Conservation (phyloP, 2,888 invertebrate species). For the Zygothrica quintamaculata region DNA sequence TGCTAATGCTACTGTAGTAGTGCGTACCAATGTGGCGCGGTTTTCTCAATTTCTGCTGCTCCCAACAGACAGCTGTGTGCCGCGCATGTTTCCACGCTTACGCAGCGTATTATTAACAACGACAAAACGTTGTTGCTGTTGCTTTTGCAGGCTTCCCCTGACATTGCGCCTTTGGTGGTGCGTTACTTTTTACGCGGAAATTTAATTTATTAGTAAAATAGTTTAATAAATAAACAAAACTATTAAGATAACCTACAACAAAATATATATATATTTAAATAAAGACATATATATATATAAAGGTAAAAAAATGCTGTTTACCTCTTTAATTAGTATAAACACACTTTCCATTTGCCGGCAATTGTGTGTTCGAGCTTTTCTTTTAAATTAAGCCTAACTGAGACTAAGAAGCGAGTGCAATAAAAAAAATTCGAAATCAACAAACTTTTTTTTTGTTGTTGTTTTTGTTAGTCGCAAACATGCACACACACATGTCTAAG, state of each 20-base stretch:
- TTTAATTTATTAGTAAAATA: constrained; percentile 16
- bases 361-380: constrained; percentile 4
- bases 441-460: constrained; percentile 1
- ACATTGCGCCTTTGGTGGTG: constrained; percentile 8
- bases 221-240: constrained; percentile 4
- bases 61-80: constrained; percentile 66
- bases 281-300: no score
- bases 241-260: not conserved
- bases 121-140: constrained; percentile 5
- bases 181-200: constrained; percentile 44
- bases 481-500: not conserved
- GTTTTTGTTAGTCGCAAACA: not conserved
- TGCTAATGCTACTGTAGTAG: constrained; percentile 26
- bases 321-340: not conserved
- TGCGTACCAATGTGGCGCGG: constrained; percentile 64
- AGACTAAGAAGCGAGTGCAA: constrained; percentile 18
- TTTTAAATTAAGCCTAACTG: constrained; percentile 15
- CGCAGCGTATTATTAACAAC: constrained; percentile 58
- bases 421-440: constrained; percentile 38
- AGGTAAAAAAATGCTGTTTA: no score
- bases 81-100: constrained; percentile 76
- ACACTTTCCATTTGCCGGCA: constrained; percentile 23
- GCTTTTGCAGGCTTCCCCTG: constrained; percentile 22
- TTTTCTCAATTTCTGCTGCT: constrained; percentile 50
- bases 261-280: no score